Evolutionary conservation across 1,140 invertebrate species (phyloP), one percentile per base, ranked within the genome.

Genomic region (Diabrotica undecimpunctata): DNA sequence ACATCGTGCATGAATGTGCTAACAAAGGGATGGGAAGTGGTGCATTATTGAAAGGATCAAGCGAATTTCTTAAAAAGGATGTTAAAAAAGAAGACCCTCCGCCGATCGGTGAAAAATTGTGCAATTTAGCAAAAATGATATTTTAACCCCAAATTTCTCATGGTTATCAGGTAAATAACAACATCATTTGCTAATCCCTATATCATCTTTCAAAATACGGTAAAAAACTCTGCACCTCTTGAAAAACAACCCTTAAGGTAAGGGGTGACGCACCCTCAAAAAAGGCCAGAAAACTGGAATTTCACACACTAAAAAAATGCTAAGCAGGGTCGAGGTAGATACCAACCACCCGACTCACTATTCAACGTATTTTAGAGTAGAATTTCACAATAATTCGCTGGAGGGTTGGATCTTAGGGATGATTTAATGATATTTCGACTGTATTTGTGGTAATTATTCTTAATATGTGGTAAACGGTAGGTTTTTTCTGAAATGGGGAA

Each of bases 171-270:
- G 61, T 56, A 69, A 55, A 54, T 64, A 63, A 64, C 59, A 66
- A 62, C 65, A 61, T 61, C 60, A 67, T 67, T 67, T 66, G 61
- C 61, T 69, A 71, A 71, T 71, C 62, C 67, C 56, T 65, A 52
- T 71, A 71, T 71, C 70, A 69, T 66, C 65, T 71, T 71, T 69
- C 70, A 66, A 66, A 71, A 69, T 51, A 39, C 41, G 58, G 67
- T 66, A 55, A 65, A 71, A 71, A 71, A 69, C 59, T 65, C 66
- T 51, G 57, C 62, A 65, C 66, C 62, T 62, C 60, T 56, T 59
- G 52, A 58, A 50, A 38, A 62, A 41, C 64, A 66, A 66, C 69
- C 65, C 65, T 66, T 62, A 50, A 56, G 61, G 53, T 66, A 61
- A 60, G 66, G 69, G 66, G 67, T 66, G 61, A 61, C 46, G 46